These are phyloP conservation scores for Theristus sp. DNA, from an alignment of 2,888 invertebrate species.

Conservation along the genomic window DNA sequence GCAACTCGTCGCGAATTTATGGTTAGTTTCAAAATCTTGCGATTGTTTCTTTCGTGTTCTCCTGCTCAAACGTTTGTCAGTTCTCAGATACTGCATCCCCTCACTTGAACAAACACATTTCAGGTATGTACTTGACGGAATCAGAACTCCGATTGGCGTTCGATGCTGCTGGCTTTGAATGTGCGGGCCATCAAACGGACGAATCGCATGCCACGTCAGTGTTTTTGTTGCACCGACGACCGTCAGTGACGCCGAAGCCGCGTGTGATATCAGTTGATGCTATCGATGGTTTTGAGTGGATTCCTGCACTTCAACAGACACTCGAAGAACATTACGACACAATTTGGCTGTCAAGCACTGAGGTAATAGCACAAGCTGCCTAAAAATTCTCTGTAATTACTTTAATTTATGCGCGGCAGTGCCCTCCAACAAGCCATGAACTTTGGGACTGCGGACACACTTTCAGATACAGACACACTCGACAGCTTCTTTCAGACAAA, in stretches of 20 bases:
- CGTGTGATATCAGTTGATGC: not conserved
- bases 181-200: not conserved
- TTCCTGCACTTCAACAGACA: not conserved
- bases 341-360: not conserved
- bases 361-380: not conserved
- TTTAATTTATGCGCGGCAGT: too few species aligned
- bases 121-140: too few species aligned
- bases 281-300: not conserved
- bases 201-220: not conserved
- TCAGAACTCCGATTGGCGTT: not conserved
- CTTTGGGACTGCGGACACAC: not conserved
- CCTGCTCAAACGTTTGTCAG: too few species aligned
- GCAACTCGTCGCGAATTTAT: not conserved
- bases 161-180: not conserved
- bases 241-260: not conserved
- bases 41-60: too few species aligned
- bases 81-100: too few species aligned
- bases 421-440: not conserved
- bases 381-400: too few species aligned
- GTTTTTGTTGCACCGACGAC: not conserved
- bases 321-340: not conserved
- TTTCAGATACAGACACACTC: not conserved
- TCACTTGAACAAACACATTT: too few species aligned
- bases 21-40: too few species aligned
- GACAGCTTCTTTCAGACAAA: slow-evolving; percentile 36